These are phyloP conservation scores for Chanos chanos DNA, from an alignment of 2,797 vertebrate species.

Conservation along the genomic window DNA sequence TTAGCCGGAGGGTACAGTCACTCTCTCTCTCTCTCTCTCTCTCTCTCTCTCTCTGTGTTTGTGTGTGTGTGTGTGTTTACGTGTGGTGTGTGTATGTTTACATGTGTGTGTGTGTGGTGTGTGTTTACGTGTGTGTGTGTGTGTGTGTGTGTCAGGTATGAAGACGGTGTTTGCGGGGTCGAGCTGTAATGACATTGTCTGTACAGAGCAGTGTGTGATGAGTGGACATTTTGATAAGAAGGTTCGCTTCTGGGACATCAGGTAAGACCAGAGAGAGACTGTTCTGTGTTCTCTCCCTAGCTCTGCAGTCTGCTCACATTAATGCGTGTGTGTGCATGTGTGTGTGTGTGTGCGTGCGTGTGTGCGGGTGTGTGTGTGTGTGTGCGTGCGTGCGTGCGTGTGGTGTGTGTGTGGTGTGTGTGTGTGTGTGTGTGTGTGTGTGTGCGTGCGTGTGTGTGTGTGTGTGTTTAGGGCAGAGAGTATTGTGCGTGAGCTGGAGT, in stretches of 20 bases:
- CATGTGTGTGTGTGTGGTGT: too few species aligned
- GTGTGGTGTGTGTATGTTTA: too few species aligned
- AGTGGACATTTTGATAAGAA: constrained; percentile 99
- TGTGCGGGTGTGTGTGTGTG: neutral
- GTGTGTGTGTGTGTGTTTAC: too few species aligned
- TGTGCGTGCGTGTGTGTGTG: constrained; percentile 2
- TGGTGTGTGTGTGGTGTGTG: neutral
- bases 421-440: neutral
- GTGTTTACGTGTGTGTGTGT: too few species aligned
- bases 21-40: too few species aligned
- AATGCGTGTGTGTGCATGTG: neutral
- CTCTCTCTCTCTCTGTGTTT: too few species aligned
- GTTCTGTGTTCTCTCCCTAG: too few species aligned
- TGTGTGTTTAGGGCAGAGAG: constrained; percentile 79
- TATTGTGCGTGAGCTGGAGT: constrained; percentile 85
- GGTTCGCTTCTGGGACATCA: constrained; percentile 97
- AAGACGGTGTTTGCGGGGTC: constrained; percentile 97
- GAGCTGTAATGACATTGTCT: constrained; percentile 96
- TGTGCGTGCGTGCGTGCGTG: neutral
- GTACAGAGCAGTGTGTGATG: constrained; percentile 98
- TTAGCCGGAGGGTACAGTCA: too few species aligned
- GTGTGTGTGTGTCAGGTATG: constrained; percentile 75
- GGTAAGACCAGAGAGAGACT: constrained; percentile 65
- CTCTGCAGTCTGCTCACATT: too few species aligned
- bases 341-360: neutral